Evolutionary conservation across 2,797 vertebrate species (phyloP), one percentile per base, ranked within the genome.

Genomic region (Gymnoscopelus microlampas): DNA sequence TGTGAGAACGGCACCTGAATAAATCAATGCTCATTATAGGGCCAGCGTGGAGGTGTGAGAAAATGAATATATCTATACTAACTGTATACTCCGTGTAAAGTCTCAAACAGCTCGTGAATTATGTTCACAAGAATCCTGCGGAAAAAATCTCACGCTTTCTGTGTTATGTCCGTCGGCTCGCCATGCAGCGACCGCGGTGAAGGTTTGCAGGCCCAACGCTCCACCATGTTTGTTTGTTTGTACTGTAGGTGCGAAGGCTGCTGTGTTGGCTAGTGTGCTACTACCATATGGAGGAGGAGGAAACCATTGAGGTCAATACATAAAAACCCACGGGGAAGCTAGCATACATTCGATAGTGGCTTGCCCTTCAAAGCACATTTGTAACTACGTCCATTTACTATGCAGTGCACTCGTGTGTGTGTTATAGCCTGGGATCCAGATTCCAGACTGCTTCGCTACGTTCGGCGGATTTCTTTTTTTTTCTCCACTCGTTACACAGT

Each of bases 21-120:
- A 80, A 80, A 83, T 87, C 83, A 66, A 80, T 85, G 49, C 59
- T 81, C 67, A 83, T 87, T 81, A 83, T 23, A 70, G 39, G 39
- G 9, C 67, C 62, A n/a, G 60, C 73, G 66, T 79, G 71, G 44
- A 78, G 59, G 66, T 63, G 71, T 79, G 58, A 71, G 56, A 70
- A 70, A 63, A 72, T 39, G 47, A 76, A 73, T 29, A 48, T n/a
- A 70, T 57, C 9, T 47, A 39, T 14, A n/a, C 32, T 6, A 19
- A 26, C 9, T 44, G 39, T 44, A 29, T 10, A 44, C 2, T 15
- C 19, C n/a, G 23, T 11, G 12, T 69, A 58, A 63, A 66, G 67
- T 35, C 12, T 2, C 8, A 4, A 29, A 50, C 3, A 2, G 23
- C 6, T 49, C 3, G 6, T 12, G 47, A 35, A 35, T 50, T 32